Conservation (phyloP, 2,888 invertebrate species). For the Dicycla oo region DNA sequence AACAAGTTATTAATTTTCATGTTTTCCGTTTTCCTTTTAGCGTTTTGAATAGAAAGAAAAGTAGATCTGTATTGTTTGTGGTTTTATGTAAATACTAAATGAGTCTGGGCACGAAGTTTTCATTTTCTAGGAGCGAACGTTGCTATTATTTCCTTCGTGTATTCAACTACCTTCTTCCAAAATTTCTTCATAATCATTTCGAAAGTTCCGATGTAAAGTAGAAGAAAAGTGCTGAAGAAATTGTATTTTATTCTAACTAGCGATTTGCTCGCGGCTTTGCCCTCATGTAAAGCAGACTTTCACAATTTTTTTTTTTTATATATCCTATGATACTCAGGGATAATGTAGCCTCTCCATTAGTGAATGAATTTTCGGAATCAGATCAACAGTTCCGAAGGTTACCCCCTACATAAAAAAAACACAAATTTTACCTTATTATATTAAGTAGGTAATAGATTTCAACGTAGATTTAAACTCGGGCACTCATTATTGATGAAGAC, state of each 20-base stretch:
- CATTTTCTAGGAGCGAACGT: neutral
- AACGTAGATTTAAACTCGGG: neutral
- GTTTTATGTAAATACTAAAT: neutral
- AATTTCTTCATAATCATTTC: neutral
- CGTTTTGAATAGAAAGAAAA: neutral
- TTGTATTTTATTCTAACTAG: too few relatives aligned
- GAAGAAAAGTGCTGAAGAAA: neutral
- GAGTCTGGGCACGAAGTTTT: too few relatives aligned
- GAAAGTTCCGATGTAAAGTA: neutral
- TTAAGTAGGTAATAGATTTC: neutral
- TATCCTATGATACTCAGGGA: too few relatives aligned
- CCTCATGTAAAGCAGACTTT: neutral
- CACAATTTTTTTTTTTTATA: neutral
- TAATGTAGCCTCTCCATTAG: neutral
- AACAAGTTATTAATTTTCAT: slow-evolving; percentile 47
- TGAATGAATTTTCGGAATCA: neutral
- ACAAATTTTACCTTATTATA: neutral
- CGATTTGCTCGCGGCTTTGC: neutral
- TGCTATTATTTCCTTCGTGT: neutral
- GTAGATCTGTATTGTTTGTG: neutral
- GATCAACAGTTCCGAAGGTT: neutral
- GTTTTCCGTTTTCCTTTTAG: slow-evolving; percentile 3
- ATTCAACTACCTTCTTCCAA: neutral
- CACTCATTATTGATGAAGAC: neutral
- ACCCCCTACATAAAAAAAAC: neutral